phyloP scores from a whole-genome alignment of 2,113 vertebrate genomes.

The Indri indri region DNA sequence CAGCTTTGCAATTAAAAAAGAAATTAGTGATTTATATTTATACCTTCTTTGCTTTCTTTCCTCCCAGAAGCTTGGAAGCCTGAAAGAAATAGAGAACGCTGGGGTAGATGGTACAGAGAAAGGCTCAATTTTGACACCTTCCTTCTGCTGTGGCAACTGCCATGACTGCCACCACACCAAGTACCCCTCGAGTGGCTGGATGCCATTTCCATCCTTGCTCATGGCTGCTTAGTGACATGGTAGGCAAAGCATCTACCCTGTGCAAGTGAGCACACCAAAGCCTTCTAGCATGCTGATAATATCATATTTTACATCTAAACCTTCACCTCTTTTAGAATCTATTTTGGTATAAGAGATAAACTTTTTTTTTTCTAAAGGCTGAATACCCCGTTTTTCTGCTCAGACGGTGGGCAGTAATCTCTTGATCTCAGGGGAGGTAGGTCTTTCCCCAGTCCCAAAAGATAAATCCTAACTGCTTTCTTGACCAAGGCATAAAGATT shows the following conservation, averaged over 20 bases:
- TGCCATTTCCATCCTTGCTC: fast-evolving
- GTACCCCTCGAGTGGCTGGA: background rate
- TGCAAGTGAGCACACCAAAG: background rate
- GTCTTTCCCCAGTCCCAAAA: background rate
- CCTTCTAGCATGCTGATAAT: background rate
- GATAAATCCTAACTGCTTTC: background rate
- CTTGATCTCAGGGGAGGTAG: background rate
- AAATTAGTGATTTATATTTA: background rate
- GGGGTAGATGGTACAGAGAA: background rate
- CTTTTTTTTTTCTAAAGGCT: background rate
- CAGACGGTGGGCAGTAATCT: background rate
- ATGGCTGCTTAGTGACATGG: no score
- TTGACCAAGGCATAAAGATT: background rate
- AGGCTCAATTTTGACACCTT: background rate
- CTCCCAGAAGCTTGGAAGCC: background rate
- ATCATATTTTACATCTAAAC: background rate
- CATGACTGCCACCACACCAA: background rate
- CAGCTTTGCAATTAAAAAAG: background rate
- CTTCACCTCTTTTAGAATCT: background rate
- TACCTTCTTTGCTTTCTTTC: background rate
- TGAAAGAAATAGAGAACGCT: background rate
- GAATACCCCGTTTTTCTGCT: background rate
- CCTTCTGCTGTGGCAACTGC: background rate
- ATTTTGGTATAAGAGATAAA: background rate
- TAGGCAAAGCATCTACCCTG: background rate